Percentiles rank a stretch among this genome's conserved stretches.
These are phyloP conservation scores for Dinocampus coccinellae DNA, from an alignment of 2,888 invertebrate genomes.

Conservation along the genomic window DNA sequence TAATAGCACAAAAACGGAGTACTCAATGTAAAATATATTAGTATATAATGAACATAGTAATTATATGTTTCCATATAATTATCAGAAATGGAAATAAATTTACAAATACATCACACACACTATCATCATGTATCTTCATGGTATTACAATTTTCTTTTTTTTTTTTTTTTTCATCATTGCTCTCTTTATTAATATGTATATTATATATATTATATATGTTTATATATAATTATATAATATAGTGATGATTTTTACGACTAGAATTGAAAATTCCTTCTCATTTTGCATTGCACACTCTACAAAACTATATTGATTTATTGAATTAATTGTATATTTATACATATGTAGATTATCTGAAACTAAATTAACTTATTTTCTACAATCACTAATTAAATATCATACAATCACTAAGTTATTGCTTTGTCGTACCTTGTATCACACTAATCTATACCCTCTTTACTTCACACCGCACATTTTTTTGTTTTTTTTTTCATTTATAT, in stretches of 20 bases:
- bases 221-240: not conserved
- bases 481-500: no score
- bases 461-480: no score
- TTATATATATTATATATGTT: not conserved
- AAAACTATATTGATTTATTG: slow-evolving; percentile 68
- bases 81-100: slow-evolving; percentile 39
- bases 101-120: not conserved
- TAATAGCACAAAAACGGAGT: not conserved
- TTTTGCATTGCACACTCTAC: slow-evolving; percentile 56
- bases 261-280: slow-evolving; percentile 8
- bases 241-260: not conserved
- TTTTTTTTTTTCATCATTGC: slow-evolving; percentile 35
- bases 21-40: not conserved
- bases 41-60: not conserved
- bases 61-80: slow-evolving; percentile 21
- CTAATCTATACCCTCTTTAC: slow-evolving; percentile 65
- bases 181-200: not conserved
- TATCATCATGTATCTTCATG: not conserved
- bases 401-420: slow-evolving; percentile 70
- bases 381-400: slow-evolving; percentile 66
- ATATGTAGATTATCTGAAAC: slow-evolving; percentile 63
- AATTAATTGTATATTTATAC: slow-evolving; percentile 57
- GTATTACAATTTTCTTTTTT: no score
- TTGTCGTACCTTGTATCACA: slow-evolving; percentile 69
- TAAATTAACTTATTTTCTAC: slow-evolving; percentile 63